A percentile compares a stretch with the other conserved stretches of the same genome.
These are phyloP conservation scores for Galaxias olidus DNA, from an alignment of 2,797 vertebrate species.

Conservation along the genomic window DNA sequence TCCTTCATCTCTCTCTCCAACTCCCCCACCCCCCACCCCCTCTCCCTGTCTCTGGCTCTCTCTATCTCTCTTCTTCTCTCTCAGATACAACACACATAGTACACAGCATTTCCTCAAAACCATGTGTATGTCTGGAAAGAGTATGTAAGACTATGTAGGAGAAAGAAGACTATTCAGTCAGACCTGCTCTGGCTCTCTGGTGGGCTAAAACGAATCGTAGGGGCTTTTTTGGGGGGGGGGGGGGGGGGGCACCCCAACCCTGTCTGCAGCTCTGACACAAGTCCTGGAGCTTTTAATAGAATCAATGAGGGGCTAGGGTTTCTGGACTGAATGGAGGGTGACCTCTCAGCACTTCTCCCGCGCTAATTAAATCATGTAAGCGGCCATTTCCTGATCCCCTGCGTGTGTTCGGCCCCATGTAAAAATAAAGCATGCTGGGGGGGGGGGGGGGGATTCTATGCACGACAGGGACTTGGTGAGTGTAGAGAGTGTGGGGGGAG, in stretches of 20 bases:
- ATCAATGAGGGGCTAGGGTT: constrained; percentile 18
- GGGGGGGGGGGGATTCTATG: background rate
- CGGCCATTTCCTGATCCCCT: constrained; percentile 24
- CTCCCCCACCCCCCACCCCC: background rate
- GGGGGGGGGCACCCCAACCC: background rate
- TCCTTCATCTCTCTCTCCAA: background rate
- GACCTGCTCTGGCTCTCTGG: background rate
- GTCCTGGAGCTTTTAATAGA: constrained; percentile 20
- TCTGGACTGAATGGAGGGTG: constrained; percentile 16
- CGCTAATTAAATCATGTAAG: constrained; percentile 29
- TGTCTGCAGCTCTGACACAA: background rate
- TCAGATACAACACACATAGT: background rate
- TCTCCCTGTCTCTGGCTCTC: background rate
- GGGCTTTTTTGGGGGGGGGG: background rate
- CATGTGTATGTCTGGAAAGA: constrained; percentile 2
- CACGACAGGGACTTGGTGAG: background rate
- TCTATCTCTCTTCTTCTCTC: background rate
- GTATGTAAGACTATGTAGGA: constrained; percentile 2
- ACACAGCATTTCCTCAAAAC: no score
- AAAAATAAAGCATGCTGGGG: constrained; percentile 20
- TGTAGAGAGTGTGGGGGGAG: background rate
- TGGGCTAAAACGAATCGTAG: background rate
- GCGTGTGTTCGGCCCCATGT: constrained; percentile 1
- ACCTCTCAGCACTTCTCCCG: constrained; percentile 9
- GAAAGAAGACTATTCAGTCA: background rate